A percentile compares a stretch with the other conserved stretches of the same genome.
Evolutionary conservation across 2,797 vertebrate genomes (phyloP).

Genomic region (Anguilla anguilla): DNA sequence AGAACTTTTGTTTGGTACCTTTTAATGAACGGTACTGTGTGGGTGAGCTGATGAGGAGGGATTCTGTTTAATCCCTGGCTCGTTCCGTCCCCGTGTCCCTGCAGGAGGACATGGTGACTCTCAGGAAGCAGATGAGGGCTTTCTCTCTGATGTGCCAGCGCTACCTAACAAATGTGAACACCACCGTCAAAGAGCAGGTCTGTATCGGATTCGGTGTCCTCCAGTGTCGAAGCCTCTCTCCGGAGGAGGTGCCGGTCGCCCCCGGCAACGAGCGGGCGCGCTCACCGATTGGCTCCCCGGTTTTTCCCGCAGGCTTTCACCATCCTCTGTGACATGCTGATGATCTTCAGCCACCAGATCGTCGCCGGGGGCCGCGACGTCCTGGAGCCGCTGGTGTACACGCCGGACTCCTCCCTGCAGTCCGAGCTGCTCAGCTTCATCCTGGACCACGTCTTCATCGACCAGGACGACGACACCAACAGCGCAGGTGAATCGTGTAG

Average conservation of each 20-base stretch:
- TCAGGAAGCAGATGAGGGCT: conserved; percentile 98
- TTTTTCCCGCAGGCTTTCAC: conserved; percentile 86
- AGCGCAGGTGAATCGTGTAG: conserved; percentile 81
- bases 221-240: not conserved
- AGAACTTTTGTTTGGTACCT: not conserved
- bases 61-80: not conserved
- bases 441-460: conserved; percentile 98
- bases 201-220: conserved; percentile 24
- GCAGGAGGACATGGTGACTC: conserved; percentile 91
- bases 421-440: conserved; percentile 96
- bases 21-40: not conserved
- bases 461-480: conserved; percentile 96
- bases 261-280: not conserved
- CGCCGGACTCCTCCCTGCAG: conserved; percentile 90
- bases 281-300: conserved; percentile 16
- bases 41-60: not conserved
- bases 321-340: conserved; percentile 95
- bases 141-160: conserved; percentile 99
- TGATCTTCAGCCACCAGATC: conserved; percentile 99
- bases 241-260: not conserved
- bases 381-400: conserved; percentile 91
- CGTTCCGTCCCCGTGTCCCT: conserved; percentile 27
- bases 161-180: conserved; percentile 98
- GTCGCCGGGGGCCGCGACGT: conserved; percentile 92
- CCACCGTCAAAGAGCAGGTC: conserved; percentile 98